Conservation (phyloP, 2,113 vertebrate species). For the Nycticebus coucang region DNA sequence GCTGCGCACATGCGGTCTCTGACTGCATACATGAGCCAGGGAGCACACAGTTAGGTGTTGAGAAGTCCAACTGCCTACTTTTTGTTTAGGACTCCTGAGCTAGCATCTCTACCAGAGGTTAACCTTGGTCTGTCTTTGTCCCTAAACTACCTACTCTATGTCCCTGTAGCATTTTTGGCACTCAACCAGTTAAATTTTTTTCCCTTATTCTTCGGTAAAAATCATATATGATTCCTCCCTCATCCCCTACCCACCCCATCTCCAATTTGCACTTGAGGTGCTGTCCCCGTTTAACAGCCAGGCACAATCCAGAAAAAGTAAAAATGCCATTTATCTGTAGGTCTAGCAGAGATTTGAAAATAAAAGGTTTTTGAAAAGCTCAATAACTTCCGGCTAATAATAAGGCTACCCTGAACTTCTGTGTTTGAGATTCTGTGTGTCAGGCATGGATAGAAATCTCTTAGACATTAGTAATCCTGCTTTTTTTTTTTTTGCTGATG, state of each 20-base stretch:
- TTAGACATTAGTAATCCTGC: slow-evolving; percentile 22
- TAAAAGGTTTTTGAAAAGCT: slow-evolving; percentile 55
- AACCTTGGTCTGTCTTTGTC: not conserved
- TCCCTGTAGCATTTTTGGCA: not conserved
- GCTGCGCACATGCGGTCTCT: too few relatives aligned
- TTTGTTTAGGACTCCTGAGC: slow-evolving; percentile 19
- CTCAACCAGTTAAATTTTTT: slow-evolving; percentile 16
- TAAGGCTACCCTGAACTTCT: slow-evolving; percentile 21
- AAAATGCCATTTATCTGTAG: slow-evolving; percentile 53
- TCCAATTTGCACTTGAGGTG: not conserved
- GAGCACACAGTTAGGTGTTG: not conserved
- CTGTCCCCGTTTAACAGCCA: not conserved
- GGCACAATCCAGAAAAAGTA: slow-evolving; percentile 27
- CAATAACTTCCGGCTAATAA: slow-evolving; percentile 46
- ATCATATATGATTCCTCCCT: not conserved
- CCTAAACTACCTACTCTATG: not conserved
- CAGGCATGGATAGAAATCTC: slow-evolving; percentile 43
- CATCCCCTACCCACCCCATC: not conserved
- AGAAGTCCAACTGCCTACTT: not conserved
- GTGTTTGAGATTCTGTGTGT: not conserved
- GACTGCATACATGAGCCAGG: not conserved
- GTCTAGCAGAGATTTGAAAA: slow-evolving; percentile 58
- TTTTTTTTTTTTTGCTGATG: slow-evolving; percentile 52
- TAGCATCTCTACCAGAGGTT: not conserved
- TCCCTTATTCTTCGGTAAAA: slow-evolving; percentile 25